These are phyloP conservation scores for chimpanzee (Pan troglodytes) DNA, from an alignment of 2,113 vertebrate species.

Conservation along the genomic window NHGRI_mPanTro3-v2.1_pri NC_072401.2:90764501-90765000, in stretches of 20 bases:
- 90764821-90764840: background rate
- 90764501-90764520: background rate
- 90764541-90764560: background rate
- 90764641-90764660: background rate
- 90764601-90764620: background rate
- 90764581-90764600: background rate
- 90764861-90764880: background rate
- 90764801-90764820: conserved; percentile 33
- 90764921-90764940: background rate
- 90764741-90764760: background rate
- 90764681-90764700: background rate
- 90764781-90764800: background rate
- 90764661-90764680: background rate
- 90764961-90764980: background rate
- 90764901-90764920: background rate
- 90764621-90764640: background rate
- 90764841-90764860: background rate
- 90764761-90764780: background rate
- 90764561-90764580: background rate
- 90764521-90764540: conserved; percentile 11
- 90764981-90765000: conserved; percentile 27
- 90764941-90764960: background rate
- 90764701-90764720: background rate
- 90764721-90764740: background rate
- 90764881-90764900: background rate